These are phyloP conservation scores for Alviniconcha strummeri DNA, from an alignment of 2,888 invertebrate species.

Conservation along the genomic window DNA sequence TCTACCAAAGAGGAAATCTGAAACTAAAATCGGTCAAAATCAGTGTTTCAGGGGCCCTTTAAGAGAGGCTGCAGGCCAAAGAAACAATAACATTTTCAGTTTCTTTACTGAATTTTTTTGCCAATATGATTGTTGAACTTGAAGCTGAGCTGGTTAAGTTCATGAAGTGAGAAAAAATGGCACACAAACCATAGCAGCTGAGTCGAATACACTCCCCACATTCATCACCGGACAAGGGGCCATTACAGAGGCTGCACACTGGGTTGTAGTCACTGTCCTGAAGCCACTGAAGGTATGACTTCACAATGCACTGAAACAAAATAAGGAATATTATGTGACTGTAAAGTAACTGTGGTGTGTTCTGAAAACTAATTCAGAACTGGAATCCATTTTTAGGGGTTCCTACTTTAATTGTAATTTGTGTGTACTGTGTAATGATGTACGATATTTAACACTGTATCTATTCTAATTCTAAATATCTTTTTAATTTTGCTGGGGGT, in stretches of 20 bases:
- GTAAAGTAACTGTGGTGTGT: not conserved
- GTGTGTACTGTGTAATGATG: no score
- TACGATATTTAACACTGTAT: no score
- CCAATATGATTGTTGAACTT: no score
- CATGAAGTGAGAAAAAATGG: not conserved
- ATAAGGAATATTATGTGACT: not conserved
- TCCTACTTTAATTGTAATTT: not conserved
- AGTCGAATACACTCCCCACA: conserved; percentile 78
- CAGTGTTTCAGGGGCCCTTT: no score
- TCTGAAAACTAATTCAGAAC: not conserved
- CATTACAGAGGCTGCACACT: conserved; percentile 91
- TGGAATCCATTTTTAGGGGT: not conserved
- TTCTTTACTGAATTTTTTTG: no score
- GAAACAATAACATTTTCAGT: no score
- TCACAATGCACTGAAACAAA: conserved; percentile 90
- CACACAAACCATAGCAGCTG: conserved; percentile 88
- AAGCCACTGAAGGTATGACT: conserved; percentile 98
- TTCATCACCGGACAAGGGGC: conserved; percentile 88
- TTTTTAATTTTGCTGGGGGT: no score
- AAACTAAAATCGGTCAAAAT: no score
- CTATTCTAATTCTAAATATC: no score
- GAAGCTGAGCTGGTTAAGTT: no score
- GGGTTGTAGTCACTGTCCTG: conserved; percentile 98
- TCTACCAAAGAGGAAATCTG: no score
- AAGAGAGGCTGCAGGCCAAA: no score